phyloP scores from a whole-genome alignment of 2,888 invertebrate genomes.

The Sesamia inferens region DNA sequence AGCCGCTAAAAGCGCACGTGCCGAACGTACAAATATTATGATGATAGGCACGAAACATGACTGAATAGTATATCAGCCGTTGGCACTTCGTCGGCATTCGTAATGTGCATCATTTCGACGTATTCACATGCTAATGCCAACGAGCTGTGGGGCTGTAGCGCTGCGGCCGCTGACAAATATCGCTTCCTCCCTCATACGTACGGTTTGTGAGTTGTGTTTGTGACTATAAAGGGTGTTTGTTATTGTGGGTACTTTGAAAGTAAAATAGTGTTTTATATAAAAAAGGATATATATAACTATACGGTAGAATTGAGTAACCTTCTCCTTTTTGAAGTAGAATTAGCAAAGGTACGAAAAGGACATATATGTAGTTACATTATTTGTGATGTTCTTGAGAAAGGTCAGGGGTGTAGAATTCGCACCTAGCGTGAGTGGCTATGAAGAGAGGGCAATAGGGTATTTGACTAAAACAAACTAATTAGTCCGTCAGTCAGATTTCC shows the following conservation, averaged over 20 bases:
- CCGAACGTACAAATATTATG: slow-evolving; percentile 40
- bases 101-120: slow-evolving; percentile 54
- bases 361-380: neutral
- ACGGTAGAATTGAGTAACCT: too few species aligned
- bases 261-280: neutral
- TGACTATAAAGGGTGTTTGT: slow-evolving; percentile 7
- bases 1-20: slow-evolving; percentile 20
- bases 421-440: too few species aligned
- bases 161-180: slow-evolving; percentile 39
- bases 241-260: neutral
- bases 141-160: slow-evolving; percentile 6
- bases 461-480: too few species aligned
- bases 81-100: slow-evolving; percentile 32
- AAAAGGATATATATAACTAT: neutral
- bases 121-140: slow-evolving; percentile 64
- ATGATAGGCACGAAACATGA: slow-evolving; percentile 18
- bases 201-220: slow-evolving; percentile 20
- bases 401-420: neutral
- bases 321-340: too few species aligned
- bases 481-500: too few species aligned
- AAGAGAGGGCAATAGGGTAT: too few species aligned
- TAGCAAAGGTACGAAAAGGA: neutral
- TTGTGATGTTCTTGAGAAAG: neutral
- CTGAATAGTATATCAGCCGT: slow-evolving; percentile 31
- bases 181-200: slow-evolving; percentile 28